Evolutionary conservation across 37 sponge, comb jelly and placozoan genomes (phyloP).

Genomic region (Halisarca cf. caerulea): DNA sequence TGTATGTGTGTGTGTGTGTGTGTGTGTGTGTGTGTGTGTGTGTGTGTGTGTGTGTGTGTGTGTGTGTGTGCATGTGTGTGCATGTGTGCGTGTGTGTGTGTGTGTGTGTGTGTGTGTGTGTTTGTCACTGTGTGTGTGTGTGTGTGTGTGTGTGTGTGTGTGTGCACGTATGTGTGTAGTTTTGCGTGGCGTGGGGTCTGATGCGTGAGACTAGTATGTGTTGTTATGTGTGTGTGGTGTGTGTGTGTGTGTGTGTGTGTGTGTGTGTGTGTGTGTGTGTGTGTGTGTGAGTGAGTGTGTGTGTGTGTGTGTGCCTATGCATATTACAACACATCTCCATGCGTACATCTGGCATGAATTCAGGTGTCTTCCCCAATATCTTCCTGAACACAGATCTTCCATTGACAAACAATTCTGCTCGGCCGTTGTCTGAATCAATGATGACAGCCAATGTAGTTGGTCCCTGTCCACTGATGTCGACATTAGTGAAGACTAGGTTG

Average conservation of each 20-base stretch:
- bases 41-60: constrained; percentile 25
- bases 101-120: constrained; percentile 16
- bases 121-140: constrained; percentile 22
- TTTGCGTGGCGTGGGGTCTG: no score
- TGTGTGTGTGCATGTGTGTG: constrained; percentile 19
- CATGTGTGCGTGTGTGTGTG: not conserved
- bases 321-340: not conserved
- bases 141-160: constrained; percentile 32
- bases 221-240: not conserved
- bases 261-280: constrained; percentile 15
- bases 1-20: constrained; percentile 30
- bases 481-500: constrained; percentile 59
- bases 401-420: constrained; percentile 74
- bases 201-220: no score
- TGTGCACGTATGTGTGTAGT: constrained; percentile 10
- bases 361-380: constrained; percentile 39
- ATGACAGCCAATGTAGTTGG: constrained; percentile 65
- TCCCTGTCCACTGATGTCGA: constrained; percentile 57
- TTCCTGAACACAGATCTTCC: constrained; percentile 30
- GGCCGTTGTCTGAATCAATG: constrained; percentile 54
- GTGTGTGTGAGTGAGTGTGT: constrained; percentile 1
- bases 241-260: constrained; percentile 13
- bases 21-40: constrained; percentile 31
- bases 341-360: constrained; percentile 47
- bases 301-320: constrained; percentile 4